Evolutionary conservation across 1,140 invertebrate species (phyloP), one percentile per base, ranked within the genome.

Genomic region (Aradophagus sp.): DNA sequence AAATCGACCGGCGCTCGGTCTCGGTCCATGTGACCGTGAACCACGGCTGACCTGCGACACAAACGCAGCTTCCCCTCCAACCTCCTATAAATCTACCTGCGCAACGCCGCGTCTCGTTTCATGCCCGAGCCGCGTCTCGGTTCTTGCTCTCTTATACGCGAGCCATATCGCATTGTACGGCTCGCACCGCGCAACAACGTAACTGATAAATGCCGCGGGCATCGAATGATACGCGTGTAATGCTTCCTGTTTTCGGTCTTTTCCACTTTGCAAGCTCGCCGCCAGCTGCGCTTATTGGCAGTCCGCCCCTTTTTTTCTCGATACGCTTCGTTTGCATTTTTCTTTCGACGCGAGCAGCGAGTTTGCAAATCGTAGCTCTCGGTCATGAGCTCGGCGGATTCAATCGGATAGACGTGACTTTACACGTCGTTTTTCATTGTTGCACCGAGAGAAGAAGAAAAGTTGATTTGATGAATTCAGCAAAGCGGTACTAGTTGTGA

Each of bases 21-120:
- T 66, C 55, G 74, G 77, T 79, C 73, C 73, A 44, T 76, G 75
- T 81, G 81, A 82, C 83, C 82, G 78, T 84, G 82, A 85, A 85
- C 82, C 78, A 66, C 63, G 69, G 65, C 77, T 84, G 82, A 83
- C 81, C 82, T 80, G 80, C 80, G 79, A 82, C 82, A 82, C 80
- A 79, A 77, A 81, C 79, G 77, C 73, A 56, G 47, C 52, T 73
- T 75, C 74, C 73, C 72, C 79, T 79, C 61, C 74, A 72, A 75
- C 73, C 77, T 74, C 67, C 78, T 77, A 81, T 83, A 83, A 83
- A 82, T 82, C 78, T 83, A 82, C 81, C 78, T 80, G 78, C 74
- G 74, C 71, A 69, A 76, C 71, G 56, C 77, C 70, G 77, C 75
- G 76, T 76, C 77, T 78, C 71, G 74, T 76, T 77, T 66, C 58